Base-by-base conservation (phyloP, 1,140 invertebrate species). In the Triops cancriformis region DNA sequence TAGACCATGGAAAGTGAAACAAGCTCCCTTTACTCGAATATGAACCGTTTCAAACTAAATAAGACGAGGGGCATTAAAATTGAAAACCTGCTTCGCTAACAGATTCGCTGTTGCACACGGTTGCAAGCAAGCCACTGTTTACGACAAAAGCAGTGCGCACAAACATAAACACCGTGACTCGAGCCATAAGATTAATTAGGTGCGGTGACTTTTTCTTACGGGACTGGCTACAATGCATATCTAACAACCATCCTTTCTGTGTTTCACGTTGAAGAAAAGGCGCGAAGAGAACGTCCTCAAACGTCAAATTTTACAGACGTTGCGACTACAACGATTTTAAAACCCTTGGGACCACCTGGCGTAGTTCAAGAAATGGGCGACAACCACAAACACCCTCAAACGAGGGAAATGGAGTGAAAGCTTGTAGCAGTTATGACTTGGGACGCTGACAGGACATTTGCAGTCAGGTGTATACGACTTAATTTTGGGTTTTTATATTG, bases 1-100 rank as follows among this genome's bases (percentile, higher is more conserved):
- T 64, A 64, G 51, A 64, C 51, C 51, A 23, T 64, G 51, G 51
- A 64, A 64, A 64, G 51, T n/a, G 18, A 64, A 64, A 64, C 23
- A 64, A 64, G 51, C 51, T 64, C 51, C 51, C 51, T 64, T 37
- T 64, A 64, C 51, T 64, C 23, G 51, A 64, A 10, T 10, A 64
- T 23, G 51, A 64, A 23, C 51, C 51, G 10, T 64, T 23, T 64
- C 5, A 4, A 6, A 23, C 51, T 18, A 64, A 64, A 64, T 18
- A 18, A 64, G 51, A 18, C 14, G 51, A n/a, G n/a, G n/a, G 10
- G 23, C 51, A 64, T 23, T 4, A 14, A 64, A 64, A 64, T 64
- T 23, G 11, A 64, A 64, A 64, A 64, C 0, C 51, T 64, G 51
- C 51, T 64, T 64, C 6, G 0, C 14, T 23, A 23, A 64, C 14